phyloP scores from a whole-genome alignment of 2,113 vertebrate genomes.

The Dasypus novemcinctus region DNA sequence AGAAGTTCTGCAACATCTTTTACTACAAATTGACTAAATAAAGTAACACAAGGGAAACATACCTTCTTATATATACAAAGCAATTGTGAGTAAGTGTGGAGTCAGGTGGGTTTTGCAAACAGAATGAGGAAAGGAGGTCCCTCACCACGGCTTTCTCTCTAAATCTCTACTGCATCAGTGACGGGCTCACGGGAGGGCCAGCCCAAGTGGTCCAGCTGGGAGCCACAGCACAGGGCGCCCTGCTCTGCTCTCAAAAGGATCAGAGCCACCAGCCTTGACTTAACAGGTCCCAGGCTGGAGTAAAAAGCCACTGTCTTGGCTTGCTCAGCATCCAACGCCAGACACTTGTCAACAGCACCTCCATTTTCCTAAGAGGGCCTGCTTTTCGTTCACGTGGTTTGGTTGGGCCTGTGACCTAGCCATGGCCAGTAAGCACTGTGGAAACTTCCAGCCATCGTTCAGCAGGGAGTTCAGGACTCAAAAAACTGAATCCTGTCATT shows the following conservation, averaged over 20 bases:
- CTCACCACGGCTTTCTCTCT: not conserved
- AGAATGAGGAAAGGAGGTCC: too few relatives aligned
- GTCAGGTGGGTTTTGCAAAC: not conserved
- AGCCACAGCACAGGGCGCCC: not conserved
- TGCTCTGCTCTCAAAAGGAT: not conserved
- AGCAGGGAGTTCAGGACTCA: not conserved
- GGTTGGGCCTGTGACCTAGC: not conserved
- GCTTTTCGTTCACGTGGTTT: not conserved
- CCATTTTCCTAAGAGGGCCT: not conserved
- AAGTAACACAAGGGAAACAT: not conserved
- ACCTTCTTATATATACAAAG: fast-evolving
- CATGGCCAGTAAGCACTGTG: not conserved
- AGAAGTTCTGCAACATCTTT: not conserved
- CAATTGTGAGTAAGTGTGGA: too few relatives aligned
- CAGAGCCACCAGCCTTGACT: not conserved
- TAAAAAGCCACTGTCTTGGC: not conserved
- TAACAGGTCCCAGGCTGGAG: not conserved
- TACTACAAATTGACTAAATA: not conserved
- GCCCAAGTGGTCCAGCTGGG: not conserved
- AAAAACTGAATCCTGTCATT: not conserved
- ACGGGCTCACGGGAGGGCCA: too few relatives aligned
- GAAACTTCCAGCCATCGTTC: not conserved
- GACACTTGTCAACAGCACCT: fast-evolving
- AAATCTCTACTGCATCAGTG: not conserved
- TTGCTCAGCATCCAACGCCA: not conserved